phyloP scores from a whole-genome alignment of 2,888 invertebrate genomes.

The Lasioglossum oenotherae region DNA sequence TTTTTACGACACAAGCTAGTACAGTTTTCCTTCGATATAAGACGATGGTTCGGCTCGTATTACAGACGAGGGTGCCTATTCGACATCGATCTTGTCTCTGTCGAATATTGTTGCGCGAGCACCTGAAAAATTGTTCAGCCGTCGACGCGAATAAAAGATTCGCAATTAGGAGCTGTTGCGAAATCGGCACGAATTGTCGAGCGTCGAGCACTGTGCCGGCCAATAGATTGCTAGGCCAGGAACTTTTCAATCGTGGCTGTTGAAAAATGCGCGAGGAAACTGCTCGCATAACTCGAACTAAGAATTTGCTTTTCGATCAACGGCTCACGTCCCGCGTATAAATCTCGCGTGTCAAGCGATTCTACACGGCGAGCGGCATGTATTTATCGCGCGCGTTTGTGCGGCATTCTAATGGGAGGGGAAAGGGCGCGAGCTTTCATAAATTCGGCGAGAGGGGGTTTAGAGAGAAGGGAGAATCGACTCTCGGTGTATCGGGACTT shows the following conservation, averaged over 20 bases:
- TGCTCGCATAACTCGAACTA: background rate
- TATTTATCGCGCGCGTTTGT: constrained; percentile 39
- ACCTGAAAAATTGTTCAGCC: background rate
- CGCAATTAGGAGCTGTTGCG: background rate
- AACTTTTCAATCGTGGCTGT: background rate
- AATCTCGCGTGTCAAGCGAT: constrained; percentile 23
- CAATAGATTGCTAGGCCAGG: background rate
- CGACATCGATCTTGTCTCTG: too few relatives aligned
- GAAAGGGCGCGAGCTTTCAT: constrained; percentile 42
- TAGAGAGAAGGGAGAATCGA: constrained; percentile 34
- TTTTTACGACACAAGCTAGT: too few relatives aligned
- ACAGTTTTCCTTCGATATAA: too few relatives aligned
- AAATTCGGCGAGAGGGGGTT: constrained; percentile 32
- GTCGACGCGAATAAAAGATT: background rate
- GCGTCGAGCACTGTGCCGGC: background rate
- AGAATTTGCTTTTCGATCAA: constrained; percentile 9
- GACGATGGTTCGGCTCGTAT: too few relatives aligned
- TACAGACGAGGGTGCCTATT: too few relatives aligned
- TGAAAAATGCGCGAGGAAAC: constrained; percentile 1
- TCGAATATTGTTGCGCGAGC: too few relatives aligned
- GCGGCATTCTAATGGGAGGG: constrained; percentile 35
- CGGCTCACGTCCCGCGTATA: constrained; percentile 17
- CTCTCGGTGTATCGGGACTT: constrained; percentile 39
- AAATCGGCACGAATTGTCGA: background rate
- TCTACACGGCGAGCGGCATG: background rate